Evolutionary conservation across 1,140 invertebrate genomes (phyloP).

Genomic region (Pantala flavescens): DNA sequence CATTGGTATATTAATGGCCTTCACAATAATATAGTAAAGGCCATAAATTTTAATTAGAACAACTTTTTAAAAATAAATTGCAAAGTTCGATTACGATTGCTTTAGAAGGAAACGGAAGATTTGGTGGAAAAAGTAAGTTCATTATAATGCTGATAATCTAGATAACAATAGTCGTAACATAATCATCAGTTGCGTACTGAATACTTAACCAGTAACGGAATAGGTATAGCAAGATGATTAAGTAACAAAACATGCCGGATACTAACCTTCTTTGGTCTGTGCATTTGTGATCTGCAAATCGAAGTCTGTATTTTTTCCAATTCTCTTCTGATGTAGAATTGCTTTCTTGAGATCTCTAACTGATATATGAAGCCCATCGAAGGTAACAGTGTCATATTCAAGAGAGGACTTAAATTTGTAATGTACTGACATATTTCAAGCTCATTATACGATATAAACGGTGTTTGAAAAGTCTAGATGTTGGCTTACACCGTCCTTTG

Average conservation of each 20-base stretch:
- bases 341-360: slow-evolving; percentile 88
- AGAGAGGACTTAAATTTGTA: slow-evolving; percentile 96
- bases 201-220: no score
- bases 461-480: neutral
- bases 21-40: no score
- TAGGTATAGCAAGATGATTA: no score
- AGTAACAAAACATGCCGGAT: slow-evolving; percentile 13
- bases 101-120: no score
- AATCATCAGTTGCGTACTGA: no score
- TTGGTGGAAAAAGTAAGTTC: no score
- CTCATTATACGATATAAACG: neutral
- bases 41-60: no score
- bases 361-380: slow-evolving; percentile 93
- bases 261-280: slow-evolving; percentile 89
- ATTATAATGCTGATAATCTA: no score
- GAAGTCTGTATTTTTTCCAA: slow-evolving; percentile 88
- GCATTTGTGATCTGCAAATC: slow-evolving; percentile 95
- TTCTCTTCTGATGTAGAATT: slow-evolving; percentile 88
- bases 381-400: slow-evolving; percentile 90
- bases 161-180: no score
- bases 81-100: no score
- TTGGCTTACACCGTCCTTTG: neutral
- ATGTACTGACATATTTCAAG: slow-evolving; percentile 76
- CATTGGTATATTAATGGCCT: no score
- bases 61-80: no score